These are phyloP conservation scores for Micromesistius poutassou DNA, from an alignment of 2,797 vertebrate species.

Conservation along the genomic window DNA sequence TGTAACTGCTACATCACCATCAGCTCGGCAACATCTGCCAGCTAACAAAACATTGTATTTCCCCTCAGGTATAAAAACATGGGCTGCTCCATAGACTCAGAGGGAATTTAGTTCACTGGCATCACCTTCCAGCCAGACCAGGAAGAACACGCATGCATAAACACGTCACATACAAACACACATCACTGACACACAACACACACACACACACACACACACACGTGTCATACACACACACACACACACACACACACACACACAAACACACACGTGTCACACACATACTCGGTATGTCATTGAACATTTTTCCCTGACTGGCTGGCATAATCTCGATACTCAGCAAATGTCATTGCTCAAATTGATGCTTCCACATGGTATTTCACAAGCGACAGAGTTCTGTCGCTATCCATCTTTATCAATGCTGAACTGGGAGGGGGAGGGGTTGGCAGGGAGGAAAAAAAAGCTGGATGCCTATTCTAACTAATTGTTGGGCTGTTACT, in stretches of 20 bases:
- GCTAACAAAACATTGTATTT: background rate
- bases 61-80: slow-evolving; percentile 89
- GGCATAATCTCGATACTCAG: background rate
- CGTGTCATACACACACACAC: no score
- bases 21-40: slow-evolving; percentile 96
- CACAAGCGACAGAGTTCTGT: background rate
- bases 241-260: no score
- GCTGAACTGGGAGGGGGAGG: background rate
- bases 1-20: no score
- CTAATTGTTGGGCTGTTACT: background rate
- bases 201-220: no score
- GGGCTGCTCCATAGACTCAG: slow-evolving; percentile 78
- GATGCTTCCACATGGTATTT: background rate
- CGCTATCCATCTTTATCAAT: background rate
- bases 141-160: background rate
- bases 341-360: background rate
- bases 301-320: background rate
- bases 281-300: no score
- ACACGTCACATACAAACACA: no score
- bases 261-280: no score
- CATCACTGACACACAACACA: no score
- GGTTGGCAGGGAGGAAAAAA: background rate
- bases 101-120: slow-evolving; percentile 89
- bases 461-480: background rate
- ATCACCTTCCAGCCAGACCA: slow-evolving; percentile 94